These are phyloP conservation scores for Xenentodon cancila DNA, from an alignment of 2,797 vertebrate species.

Conservation along the genomic window DNA sequence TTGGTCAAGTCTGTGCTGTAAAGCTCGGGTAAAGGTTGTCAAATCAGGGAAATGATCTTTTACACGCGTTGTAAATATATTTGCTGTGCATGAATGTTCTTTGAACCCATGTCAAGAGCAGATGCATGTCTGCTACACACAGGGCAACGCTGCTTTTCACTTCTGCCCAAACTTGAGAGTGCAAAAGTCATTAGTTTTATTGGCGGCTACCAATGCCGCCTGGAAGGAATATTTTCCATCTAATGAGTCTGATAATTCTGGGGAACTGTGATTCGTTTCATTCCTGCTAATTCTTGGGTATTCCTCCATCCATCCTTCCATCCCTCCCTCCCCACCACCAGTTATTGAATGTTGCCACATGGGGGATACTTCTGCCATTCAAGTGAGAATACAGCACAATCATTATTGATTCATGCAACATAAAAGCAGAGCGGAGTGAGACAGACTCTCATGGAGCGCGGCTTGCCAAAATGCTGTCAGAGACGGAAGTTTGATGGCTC, in stretches of 20 bases:
- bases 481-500: slow-evolving; percentile 75
- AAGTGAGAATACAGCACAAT: slow-evolving; percentile 64
- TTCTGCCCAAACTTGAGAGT: slow-evolving; percentile 29
- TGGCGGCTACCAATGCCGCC: slow-evolving; percentile 29
- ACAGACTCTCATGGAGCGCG: slow-evolving; percentile 64
- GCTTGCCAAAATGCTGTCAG: slow-evolving; percentile 78
- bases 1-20: slow-evolving; percentile 42
- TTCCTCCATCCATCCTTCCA: slow-evolving; percentile 40
- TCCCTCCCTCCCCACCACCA: slow-evolving; percentile 15
- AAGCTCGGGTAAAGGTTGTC: slow-evolving; percentile 5
- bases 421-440: slow-evolving; percentile 64
- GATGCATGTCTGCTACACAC: not conserved
- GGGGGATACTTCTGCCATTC: slow-evolving; percentile 58
- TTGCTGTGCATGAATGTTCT: slow-evolving; percentile 21
- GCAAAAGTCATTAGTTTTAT: slow-evolving; percentile 27
- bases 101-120: slow-evolving; percentile 29
- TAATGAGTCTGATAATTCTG: slow-evolving; percentile 60
- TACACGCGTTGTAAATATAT: slow-evolving; percentile 12
- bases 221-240: slow-evolving; percentile 46
- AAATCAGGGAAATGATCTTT: slow-evolving; percentile 18
- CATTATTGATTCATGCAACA: slow-evolving; percentile 70
- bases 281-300: slow-evolving; percentile 53
- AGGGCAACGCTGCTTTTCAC: slow-evolving; percentile 5
- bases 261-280: slow-evolving; percentile 56
- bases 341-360: slow-evolving; percentile 53